Conservation (phyloP, 2,113 vertebrate species). For the Oxyruncus cristatus region DNA sequence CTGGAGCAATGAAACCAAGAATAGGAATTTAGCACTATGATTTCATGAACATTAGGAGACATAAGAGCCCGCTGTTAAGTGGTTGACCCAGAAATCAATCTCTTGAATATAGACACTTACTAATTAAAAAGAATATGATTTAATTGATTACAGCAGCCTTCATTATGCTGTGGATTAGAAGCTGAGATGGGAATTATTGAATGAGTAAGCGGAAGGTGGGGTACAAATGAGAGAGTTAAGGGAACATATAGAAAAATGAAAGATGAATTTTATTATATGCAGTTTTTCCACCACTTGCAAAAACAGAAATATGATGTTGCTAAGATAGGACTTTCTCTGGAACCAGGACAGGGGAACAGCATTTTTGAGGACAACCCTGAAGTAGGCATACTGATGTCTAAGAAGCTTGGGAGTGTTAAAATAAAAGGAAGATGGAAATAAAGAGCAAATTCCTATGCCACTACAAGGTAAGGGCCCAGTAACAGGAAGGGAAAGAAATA, state of each 20-base stretch:
- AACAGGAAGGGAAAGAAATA: background rate
- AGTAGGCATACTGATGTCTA: background rate
- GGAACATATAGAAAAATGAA: background rate
- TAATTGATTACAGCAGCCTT: background rate
- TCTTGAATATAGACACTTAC: background rate
- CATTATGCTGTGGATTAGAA: background rate
- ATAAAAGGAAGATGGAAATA: background rate
- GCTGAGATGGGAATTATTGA: background rate
- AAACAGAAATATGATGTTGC: background rate
- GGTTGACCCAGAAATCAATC: background rate
- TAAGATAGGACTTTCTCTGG: background rate
- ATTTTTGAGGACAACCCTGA: background rate
- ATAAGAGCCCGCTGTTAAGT: background rate
- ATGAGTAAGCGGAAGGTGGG: background rate
- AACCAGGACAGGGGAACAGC: background rate
- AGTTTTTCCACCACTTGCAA: background rate
- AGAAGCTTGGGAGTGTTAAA: background rate
- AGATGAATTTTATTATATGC: background rate
- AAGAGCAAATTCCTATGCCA: background rate
- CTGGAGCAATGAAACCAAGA: conserved; percentile 15
- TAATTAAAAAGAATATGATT: background rate
- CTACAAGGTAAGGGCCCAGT: background rate
- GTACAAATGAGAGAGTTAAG: background rate
- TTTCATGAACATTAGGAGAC: background rate
- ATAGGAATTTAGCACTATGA: background rate